A percentile compares a stretch with the other conserved stretches of the same genome.
Conservation (phyloP, 2,888 invertebrate species). For the Synanthedon myopaeformis region DNA sequence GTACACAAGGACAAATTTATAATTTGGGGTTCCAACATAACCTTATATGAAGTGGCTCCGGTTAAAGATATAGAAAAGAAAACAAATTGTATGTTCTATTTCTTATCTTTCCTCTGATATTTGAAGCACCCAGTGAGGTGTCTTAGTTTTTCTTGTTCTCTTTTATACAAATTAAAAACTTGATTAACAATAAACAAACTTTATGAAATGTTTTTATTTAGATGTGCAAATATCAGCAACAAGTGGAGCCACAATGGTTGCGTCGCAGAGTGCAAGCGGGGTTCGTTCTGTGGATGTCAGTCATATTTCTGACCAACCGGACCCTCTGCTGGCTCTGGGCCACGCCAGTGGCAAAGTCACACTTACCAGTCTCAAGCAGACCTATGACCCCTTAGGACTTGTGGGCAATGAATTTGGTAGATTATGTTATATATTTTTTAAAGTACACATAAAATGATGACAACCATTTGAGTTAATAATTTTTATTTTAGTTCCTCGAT, state of each 20-base stretch:
- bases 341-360: slow-evolving; percentile 90
- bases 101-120: background rate
- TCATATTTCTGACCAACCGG: slow-evolving; percentile 80
- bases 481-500: slow-evolving; percentile 76
- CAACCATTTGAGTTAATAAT: background rate
- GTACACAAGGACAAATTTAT: slow-evolving; percentile 81
- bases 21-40: slow-evolving; percentile 91
- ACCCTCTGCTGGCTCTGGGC: slow-evolving; percentile 88
- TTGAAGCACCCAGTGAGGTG: no score
- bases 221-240: slow-evolving; percentile 78
- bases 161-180: no score
- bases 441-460: background rate
- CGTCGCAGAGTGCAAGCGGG: slow-evolving; percentile 83
- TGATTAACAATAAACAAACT: no score
- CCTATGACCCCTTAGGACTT: slow-evolving; percentile 75
- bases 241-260: slow-evolving; percentile 76
- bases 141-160: no score
- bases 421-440: slow-evolving; percentile 5
- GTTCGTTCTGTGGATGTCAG: slow-evolving; percentile 88
- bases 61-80: slow-evolving; percentile 70
- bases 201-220: slow-evolving; percentile 25
- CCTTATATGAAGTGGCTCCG: slow-evolving; percentile 81
- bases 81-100: slow-evolving; percentile 41
- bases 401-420: slow-evolving; percentile 83
- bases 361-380: slow-evolving; percentile 81